Conservation (phyloP, 2,113 vertebrate genomes). For the Myxocyprinus asiaticus region DNA sequence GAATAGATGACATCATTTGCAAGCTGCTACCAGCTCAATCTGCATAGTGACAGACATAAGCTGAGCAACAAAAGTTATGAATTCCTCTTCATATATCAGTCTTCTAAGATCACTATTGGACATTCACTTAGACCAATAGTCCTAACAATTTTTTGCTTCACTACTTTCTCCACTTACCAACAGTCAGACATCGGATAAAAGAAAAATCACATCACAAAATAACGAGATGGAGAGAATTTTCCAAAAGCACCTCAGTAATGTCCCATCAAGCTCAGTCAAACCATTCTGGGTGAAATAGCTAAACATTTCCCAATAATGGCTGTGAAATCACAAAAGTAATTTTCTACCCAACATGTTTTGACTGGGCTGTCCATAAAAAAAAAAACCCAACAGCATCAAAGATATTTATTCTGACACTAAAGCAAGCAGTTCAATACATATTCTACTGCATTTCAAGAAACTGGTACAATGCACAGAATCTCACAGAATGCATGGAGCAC, state of each 20-base stretch:
- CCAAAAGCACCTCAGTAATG: neutral
- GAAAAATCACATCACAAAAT: too few species aligned
- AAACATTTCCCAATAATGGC: neutral
- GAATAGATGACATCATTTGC: slow-evolving; percentile 32
- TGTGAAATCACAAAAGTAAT: neutral
- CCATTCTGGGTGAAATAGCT: slow-evolving; percentile 17
- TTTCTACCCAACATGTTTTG: neutral
- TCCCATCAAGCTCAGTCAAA: slow-evolving; percentile 33
- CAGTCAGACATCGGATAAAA: too few species aligned
- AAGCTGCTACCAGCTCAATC: slow-evolving; percentile 24
- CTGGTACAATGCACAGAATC: neutral
- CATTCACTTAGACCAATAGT: too few species aligned
- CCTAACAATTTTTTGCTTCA: slow-evolving; percentile 16
- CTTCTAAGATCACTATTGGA: neutral
- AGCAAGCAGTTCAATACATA: neutral
- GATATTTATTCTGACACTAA: neutral
- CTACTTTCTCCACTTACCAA: neutral
- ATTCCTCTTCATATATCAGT: neutral
- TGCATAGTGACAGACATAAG: slow-evolving; percentile 20
- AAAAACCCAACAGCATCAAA: neutral
- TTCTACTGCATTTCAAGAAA: neutral
- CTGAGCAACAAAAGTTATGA: slow-evolving; percentile 29
- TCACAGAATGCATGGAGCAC: neutral
- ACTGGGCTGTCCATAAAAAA: too few species aligned
- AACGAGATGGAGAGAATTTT: neutral